A percentile compares a stretch with the other conserved stretches of the same genome.
Evolutionary conservation across 2,888 invertebrate species (phyloP).

Genomic region (Lasioglossum pauxillum): DNA sequence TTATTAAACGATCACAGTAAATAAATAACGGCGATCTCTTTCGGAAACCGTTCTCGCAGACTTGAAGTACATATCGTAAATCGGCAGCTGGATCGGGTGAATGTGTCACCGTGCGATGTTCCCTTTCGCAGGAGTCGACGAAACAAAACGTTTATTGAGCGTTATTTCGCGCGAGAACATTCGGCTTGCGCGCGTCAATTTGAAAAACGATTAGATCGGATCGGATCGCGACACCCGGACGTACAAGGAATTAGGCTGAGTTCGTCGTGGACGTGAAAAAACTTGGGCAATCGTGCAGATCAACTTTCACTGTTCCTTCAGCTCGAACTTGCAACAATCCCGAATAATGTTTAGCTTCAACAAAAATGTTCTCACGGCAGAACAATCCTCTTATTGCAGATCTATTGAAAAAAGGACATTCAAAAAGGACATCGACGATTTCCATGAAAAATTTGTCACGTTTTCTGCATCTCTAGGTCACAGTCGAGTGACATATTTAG

Average conservation of each 20-base stretch:
- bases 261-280: neutral
- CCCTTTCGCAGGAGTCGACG: neutral
- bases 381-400: too few relatives aligned
- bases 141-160: neutral
- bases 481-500: neutral
- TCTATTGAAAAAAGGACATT: neutral
- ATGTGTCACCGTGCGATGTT: neutral
- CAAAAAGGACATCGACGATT: neutral
- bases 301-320: neutral
- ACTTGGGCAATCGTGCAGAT: neutral
- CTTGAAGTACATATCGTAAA: neutral
- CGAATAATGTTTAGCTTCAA: neutral
- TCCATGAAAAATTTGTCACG: neutral
- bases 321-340: neutral
- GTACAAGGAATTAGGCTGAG: neutral
- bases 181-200: slow-evolving; percentile 4
- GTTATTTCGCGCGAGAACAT: neutral
- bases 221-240: slow-evolving; percentile 8
- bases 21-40: neutral
- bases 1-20: neutral
- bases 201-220: neutral
- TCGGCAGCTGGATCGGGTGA: neutral
- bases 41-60: neutral
- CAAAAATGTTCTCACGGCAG: neutral
- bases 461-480: neutral